These are phyloP conservation scores for Eidolon dupreanum DNA, from an alignment of 2,797 vertebrate species.

Conservation along the genomic window DNA sequence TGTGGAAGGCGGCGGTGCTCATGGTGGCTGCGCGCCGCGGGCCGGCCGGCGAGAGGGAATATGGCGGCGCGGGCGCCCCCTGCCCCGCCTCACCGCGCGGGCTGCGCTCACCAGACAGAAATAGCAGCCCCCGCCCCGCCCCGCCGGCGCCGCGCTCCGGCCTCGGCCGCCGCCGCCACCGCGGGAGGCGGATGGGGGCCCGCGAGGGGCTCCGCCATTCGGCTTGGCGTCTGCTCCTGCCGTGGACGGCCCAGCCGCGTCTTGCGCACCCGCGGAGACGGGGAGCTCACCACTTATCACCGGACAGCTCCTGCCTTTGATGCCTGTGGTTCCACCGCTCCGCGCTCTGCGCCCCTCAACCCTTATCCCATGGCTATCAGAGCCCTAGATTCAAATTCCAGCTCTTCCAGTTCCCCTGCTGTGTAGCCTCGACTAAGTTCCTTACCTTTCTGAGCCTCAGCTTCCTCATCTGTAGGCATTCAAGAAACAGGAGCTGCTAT, in stretches of 20 bases:
- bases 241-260: accelerated
- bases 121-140: slow-evolving; percentile 81
- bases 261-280: not conserved
- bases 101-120: slow-evolving; percentile 80
- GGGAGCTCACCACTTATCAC: not conserved
- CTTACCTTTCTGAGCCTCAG: not conserved
- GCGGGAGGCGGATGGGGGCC: not conserved
- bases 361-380: not conserved
- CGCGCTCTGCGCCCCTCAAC: not conserved
- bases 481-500: not conserved
- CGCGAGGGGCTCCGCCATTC: too few relatives aligned
- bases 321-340: not conserved
- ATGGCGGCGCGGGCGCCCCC: slow-evolving; percentile 62
- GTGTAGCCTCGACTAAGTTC: not conserved
- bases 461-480: not conserved
- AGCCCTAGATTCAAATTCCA: not conserved
- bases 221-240: accelerated
- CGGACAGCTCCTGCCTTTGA: accelerated
- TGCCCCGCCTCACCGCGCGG: not conserved
- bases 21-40: slow-evolving; percentile 81
- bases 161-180: not conserved
- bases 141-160: not conserved
- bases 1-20: slow-evolving; percentile 92
- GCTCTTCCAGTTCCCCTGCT: not conserved
- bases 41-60: slow-evolving; percentile 33